Evolutionary conservation across 2,113 vertebrate species (phyloP).

Genomic region (Donacobius atricapilla): DNA sequence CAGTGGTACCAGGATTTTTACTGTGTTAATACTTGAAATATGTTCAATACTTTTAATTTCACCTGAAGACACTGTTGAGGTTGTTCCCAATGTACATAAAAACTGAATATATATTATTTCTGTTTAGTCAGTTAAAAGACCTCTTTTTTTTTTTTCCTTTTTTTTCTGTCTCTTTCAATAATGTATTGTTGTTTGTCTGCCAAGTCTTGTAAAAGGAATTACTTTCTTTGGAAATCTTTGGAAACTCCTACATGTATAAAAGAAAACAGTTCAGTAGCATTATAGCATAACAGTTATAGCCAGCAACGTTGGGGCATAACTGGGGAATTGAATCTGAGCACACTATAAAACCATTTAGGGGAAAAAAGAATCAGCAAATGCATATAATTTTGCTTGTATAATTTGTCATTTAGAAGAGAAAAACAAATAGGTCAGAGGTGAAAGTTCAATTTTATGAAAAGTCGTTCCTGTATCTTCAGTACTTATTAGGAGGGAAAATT

Average conservation of each 20-base stretch:
- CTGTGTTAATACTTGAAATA: not conserved
- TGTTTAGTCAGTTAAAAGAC: not conserved
- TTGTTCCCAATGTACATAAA: not conserved
- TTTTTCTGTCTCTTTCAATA: not conserved
- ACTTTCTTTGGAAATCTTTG: not conserved
- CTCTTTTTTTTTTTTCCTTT: rapidly evolving
- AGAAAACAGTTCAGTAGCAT: not conserved
- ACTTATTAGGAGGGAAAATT: not conserved
- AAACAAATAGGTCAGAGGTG: not conserved
- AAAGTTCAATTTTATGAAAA: not conserved
- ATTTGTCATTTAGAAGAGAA: slow-evolving; percentile 19
- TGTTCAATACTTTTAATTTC: not conserved
- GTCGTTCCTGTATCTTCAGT: not conserved
- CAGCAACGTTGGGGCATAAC: not conserved
- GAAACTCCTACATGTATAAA: not conserved
- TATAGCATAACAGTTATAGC: not conserved
- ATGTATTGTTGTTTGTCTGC: not conserved
- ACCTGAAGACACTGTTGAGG: not conserved
- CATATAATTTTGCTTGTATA: not conserved
- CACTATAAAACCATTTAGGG: not conserved
- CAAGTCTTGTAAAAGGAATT: not conserved
- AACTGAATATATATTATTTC: not conserved
- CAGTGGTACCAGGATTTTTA: not conserved
- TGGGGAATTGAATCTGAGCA: not conserved
- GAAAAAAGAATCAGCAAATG: not conserved